Base-by-base conservation (phyloP, 2,797 vertebrate genomes). In the Poecile montanus region DNA sequence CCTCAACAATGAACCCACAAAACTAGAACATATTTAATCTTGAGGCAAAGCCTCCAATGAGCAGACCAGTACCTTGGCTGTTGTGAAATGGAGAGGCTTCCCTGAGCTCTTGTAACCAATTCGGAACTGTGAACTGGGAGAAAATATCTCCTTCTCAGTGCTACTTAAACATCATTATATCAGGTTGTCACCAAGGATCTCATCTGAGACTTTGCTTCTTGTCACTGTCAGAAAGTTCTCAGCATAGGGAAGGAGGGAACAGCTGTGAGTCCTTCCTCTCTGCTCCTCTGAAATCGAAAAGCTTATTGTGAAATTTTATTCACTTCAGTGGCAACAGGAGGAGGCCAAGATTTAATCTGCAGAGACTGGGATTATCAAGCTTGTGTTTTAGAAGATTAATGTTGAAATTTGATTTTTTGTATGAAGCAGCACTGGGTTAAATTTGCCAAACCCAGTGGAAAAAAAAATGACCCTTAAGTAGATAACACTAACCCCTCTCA, bases 231-330 rank as follows among this genome's bases (percentile, higher is more conserved):
- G 36, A 45, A 93, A 86, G 73, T 80, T 86, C 83, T 88, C 58
- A 57, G 73, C 30, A 25, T 1, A 73, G 71, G 51, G 26, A 60
- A 70, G 56, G 20, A 76, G 44, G 60, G 56, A 42, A 66, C 44
- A 72, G 77, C 67, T 62, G 51, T 21, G 51, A 29, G 44, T 83
- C 75, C 27, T 65, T 93, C 54, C 36, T 85, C 58, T 58, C 16
- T 32, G 26, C 3, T 72, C 38, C 63, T 91, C 65, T 21, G 7
- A 68, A 61, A 91, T 3, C 0, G 2, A 85, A 83, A 94, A 78
- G 74, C 56, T 87, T 84, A 78, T 65, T 56, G 71, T 84, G 84
- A 72, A 75, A 89, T 87, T 70, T 87, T 61, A n/a, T 84, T 90
- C 67, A 62, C 58, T 93, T 85, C 48, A 76, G 40, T 58, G 74